Evolutionary conservation across 2,113 vertebrate species (phyloP).

Genomic region (Microcebus ravelobensis): DNA sequence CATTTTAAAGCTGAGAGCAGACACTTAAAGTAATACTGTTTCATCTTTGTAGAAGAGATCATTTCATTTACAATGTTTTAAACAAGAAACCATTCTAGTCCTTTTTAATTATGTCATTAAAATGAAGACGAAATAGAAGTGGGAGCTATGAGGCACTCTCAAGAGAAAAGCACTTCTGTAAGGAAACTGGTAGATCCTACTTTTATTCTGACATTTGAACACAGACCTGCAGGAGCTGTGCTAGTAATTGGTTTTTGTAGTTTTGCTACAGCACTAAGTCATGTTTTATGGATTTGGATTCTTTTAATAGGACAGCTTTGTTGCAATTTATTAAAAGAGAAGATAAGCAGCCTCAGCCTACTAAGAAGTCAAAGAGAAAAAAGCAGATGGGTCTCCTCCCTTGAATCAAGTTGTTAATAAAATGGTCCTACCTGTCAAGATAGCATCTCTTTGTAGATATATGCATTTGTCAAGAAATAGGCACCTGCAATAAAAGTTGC

Average conservation of each 20-base stretch:
- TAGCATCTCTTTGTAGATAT: background rate
- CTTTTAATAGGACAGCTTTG: conserved; percentile 50
- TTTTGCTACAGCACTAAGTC: conserved; percentile 23
- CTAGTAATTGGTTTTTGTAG: conserved; percentile 39
- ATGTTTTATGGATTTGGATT: conserved; percentile 59
- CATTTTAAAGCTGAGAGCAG: conserved; percentile 29
- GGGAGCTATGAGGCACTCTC: background rate
- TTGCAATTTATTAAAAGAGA: conserved; percentile 52
- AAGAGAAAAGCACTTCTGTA: conserved; percentile 2
- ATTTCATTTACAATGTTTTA: conserved; percentile 48
- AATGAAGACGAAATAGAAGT: conserved; percentile 51
- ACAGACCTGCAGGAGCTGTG: background rate
- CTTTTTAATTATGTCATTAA: conserved; percentile 59
- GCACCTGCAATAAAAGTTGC: background rate
- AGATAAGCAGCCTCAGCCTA: conserved; percentile 1
- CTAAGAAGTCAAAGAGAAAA: conserved; percentile 35
- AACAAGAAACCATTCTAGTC: conserved; percentile 15
- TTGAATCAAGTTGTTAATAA: conserved; percentile 3
- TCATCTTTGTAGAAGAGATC: background rate
- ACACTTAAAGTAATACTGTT: background rate
- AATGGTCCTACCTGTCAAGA: conserved; percentile 10
- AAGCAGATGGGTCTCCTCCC: background rate
- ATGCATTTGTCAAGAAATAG: background rate
- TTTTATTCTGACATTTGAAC: conserved; percentile 52
- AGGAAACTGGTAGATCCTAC: background rate